phyloP scores from a whole-genome alignment of 2,797 vertebrate species.

The Sebastes iracundus region DNA sequence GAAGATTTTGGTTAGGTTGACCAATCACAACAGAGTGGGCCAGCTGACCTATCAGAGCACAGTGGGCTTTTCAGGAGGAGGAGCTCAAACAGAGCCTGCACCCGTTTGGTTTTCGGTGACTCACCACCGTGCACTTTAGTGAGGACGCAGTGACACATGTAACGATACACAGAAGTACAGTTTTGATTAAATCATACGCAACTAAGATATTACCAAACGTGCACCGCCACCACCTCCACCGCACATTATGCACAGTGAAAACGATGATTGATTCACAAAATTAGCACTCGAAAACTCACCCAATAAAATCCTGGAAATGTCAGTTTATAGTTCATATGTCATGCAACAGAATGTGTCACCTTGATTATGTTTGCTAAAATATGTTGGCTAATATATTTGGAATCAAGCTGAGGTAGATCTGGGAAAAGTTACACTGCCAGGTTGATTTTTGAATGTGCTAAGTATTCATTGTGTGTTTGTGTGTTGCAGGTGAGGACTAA shows the following conservation, averaged over 20 bases:
- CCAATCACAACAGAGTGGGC: too few relatives aligned
- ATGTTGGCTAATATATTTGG: background rate
- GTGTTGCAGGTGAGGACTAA: constrained; percentile 80
- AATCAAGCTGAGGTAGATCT: background rate
- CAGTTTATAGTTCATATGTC: background rate
- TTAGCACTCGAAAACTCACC: background rate
- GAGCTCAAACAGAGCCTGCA: background rate
- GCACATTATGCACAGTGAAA: background rate
- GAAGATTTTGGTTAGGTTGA: too few relatives aligned
- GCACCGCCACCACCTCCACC: background rate
- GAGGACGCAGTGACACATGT: background rate
- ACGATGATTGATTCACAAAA: background rate
- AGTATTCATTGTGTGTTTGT: background rate
- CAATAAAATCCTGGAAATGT: background rate
- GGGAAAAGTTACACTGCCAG: background rate
- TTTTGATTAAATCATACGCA: background rate
- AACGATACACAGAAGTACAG: background rate
- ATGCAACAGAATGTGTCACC: background rate
- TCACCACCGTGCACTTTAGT: background rate
- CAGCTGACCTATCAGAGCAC: too few relatives aligned
- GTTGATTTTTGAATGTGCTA: background rate
- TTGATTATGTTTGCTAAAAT: background rate
- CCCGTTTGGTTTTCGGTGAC: background rate
- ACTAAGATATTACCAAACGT: background rate
- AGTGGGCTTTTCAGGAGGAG: too few relatives aligned